phyloP scores from a whole-genome alignment of 2,888 invertebrate genomes.

The Chloroclystis v-ata region DNA sequence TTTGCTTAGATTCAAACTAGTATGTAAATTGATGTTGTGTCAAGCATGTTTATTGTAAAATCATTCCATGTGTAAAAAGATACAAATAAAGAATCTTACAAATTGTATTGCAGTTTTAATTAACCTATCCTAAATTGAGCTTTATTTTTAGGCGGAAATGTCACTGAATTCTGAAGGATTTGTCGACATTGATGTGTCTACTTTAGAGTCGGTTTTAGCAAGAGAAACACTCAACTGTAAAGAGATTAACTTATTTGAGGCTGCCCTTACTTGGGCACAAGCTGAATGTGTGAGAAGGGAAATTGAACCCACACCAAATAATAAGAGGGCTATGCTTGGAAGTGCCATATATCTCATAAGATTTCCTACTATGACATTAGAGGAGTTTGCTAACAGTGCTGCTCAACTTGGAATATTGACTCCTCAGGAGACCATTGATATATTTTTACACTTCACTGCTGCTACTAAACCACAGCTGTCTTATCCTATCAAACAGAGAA shows the following conservation, averaged over 20 bases:
- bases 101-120: constrained; percentile 79
- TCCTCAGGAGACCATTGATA: constrained; percentile 94
- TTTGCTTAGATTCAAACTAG: constrained; percentile 46
- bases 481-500: constrained; percentile 89
- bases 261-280: constrained; percentile 94
- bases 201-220: constrained; percentile 92
- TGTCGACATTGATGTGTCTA: constrained; percentile 95
- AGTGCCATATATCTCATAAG: constrained; percentile 91
- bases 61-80: constrained; percentile 48
- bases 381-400: constrained; percentile 94
- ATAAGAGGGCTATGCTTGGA: constrained; percentile 86
- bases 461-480: constrained; percentile 89
- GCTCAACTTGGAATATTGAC: constrained; percentile 95
- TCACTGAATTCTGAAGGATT: constrained; percentile 97
- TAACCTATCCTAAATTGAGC: constrained; percentile 39
- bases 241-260: constrained; percentile 93
- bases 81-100: constrained; percentile 66
- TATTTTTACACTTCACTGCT: constrained; percentile 96
- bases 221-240: constrained; percentile 97
- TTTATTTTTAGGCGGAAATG: constrained; percentile 90
- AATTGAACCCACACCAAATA: constrained; percentile 87
- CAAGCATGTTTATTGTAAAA: constrained; percentile 55
- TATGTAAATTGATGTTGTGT: constrained; percentile 47
- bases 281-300: constrained; percentile 93
- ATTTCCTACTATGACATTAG: constrained; percentile 95